Evolutionary conservation across 2,113 vertebrate species (phyloP).

Genomic region (Numida meleagris): DNA sequence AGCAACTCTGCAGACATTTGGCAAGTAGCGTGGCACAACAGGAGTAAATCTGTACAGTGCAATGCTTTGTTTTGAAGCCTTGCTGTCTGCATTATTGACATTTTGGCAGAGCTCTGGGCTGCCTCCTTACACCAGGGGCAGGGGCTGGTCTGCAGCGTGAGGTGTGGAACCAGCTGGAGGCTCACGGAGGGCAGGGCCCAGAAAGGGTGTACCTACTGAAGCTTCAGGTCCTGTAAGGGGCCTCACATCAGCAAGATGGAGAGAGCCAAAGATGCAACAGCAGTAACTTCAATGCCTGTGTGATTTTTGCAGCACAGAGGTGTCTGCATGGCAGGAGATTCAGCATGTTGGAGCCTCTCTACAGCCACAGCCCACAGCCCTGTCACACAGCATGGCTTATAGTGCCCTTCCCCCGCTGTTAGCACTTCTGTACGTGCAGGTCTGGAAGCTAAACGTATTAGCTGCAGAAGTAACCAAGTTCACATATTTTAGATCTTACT

Average conservation of each 20-base stretch:
- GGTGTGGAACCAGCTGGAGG: background rate
- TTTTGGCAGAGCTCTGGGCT: background rate
- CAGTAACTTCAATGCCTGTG: background rate
- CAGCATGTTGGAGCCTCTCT: background rate
- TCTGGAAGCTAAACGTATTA: background rate
- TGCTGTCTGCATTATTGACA: background rate
- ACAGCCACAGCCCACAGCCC: background rate
- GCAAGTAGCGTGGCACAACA: accelerated
- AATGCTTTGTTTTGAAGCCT: background rate
- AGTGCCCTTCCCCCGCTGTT: background rate
- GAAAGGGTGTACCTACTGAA: accelerated
- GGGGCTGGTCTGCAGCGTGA: background rate
- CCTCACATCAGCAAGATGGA: background rate
- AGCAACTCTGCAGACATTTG: background rate
- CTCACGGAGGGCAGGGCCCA: background rate
- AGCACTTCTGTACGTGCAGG: background rate
- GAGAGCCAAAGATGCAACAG: background rate
- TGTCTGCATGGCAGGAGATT: background rate
- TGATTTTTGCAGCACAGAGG: background rate
- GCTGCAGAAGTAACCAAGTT: background rate
- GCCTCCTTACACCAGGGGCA: accelerated
- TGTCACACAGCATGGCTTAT: background rate
- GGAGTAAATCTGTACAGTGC: background rate
- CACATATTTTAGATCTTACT: background rate
- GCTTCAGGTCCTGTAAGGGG: accelerated